Conservation (phyloP, 23 tunicate genomes). For the Styela plicata region DNA sequence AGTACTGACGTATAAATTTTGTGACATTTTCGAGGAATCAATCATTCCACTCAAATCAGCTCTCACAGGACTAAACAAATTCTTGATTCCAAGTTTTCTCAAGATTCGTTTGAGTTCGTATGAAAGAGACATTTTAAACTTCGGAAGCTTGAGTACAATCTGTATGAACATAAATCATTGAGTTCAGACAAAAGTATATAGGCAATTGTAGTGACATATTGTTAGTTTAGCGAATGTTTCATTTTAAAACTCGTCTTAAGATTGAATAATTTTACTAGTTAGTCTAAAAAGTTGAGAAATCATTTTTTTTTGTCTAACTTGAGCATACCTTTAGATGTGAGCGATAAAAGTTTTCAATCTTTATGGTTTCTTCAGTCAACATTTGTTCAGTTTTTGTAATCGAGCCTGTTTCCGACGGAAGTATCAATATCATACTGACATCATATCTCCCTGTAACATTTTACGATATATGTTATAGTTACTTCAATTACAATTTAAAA, state of each 20-base stretch:
- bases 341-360: too few relatives aligned
- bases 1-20: slow-evolving; percentile 18
- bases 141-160: slow-evolving; percentile 29
- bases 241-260: too few relatives aligned
- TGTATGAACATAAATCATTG: too few relatives aligned
- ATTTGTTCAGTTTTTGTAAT: not conserved
- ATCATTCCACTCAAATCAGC: slow-evolving; percentile 37
- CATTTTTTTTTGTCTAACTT: too few relatives aligned
- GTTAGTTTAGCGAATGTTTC: too few relatives aligned
- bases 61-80: slow-evolving; percentile 3
- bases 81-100: slow-evolving; percentile 24
- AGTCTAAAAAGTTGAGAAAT: too few relatives aligned
- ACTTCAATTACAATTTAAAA: too few relatives aligned
- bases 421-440: not conserved
- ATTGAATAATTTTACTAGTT: too few relatives aligned
- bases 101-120: slow-evolving; percentile 25
- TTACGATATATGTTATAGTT: too few relatives aligned
- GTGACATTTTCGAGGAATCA: not conserved
- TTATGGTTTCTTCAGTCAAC: not conserved
- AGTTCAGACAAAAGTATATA: too few relatives aligned
- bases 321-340: too few relatives aligned
- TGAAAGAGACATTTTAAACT: slow-evolving; percentile 14
- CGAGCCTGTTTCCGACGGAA: not conserved
- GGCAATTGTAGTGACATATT: too few relatives aligned
- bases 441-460: not conserved